phyloP scores from a whole-genome alignment of 2,113 vertebrate species.

The Danio rerio region GRCz12tu NC_133185.1:42806501-42807000 shows the following conservation, averaged over 20 bases:
- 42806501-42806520: constrained; percentile 67
- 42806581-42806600: constrained; percentile 14
- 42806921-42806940: no score
- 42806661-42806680: constrained; percentile 1
- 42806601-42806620: constrained; percentile 31
- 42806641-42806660: neutral
- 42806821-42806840: no score
- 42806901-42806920: no score
- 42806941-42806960: no score
- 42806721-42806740: constrained; percentile 11
- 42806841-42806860: no score
- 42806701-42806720: constrained; percentile 1
- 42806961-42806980: no score
- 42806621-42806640: constrained; percentile 24
- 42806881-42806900: no score
- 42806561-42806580: constrained; percentile 42
- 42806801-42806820: no score
- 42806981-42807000: no score
- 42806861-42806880: no score
- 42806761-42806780: neutral
- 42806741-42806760: neutral
- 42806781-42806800: no score
- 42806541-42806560: neutral
- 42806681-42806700: neutral
- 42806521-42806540: constrained; percentile 71